Evolutionary conservation across 1,140 invertebrate species (phyloP).

Genomic region (Macrobrachium nipponense): DNA sequence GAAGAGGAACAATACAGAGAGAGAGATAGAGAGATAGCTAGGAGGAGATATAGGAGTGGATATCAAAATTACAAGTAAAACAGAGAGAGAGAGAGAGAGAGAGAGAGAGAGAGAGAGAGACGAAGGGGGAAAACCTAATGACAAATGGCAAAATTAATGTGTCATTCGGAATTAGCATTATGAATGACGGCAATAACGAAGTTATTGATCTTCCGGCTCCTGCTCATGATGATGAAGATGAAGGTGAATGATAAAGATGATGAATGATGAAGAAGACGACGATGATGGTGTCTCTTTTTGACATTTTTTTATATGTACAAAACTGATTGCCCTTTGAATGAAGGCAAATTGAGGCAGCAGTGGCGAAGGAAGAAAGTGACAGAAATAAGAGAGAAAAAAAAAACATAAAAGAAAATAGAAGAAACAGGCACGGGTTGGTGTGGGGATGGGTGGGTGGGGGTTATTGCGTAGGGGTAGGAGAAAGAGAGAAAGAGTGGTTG

Average conservation of each 20-base stretch:
- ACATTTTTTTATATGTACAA: too few relatives aligned
- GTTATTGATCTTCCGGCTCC: too few relatives aligned
- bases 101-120: neutral
- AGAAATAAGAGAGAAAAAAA: neutral
- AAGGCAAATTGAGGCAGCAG: neutral
- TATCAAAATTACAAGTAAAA: neutral
- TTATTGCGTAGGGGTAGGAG: neutral
- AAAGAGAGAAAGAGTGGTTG: neutral
- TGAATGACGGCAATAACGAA: too few relatives aligned
- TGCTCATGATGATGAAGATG: too few relatives aligned
- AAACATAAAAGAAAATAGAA: neutral
- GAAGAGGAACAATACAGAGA: neutral
- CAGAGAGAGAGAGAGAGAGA: neutral
- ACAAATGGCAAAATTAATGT: neutral
- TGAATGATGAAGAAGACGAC: too few relatives aligned
- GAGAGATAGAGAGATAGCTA: neutral
- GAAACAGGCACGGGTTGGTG: neutral
- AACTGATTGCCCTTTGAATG: too few relatives aligned
- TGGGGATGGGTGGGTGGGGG: neutral
- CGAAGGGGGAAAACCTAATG: neutral
- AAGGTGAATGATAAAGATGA: too few relatives aligned
- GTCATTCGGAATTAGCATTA: too few relatives aligned
- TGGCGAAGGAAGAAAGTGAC: neutral
- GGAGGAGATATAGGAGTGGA: too few relatives aligned
- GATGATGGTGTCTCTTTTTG: too few relatives aligned